Conservation (phyloP, 2,113 vertebrate species). For the Anseranas semipalmata region DNA sequence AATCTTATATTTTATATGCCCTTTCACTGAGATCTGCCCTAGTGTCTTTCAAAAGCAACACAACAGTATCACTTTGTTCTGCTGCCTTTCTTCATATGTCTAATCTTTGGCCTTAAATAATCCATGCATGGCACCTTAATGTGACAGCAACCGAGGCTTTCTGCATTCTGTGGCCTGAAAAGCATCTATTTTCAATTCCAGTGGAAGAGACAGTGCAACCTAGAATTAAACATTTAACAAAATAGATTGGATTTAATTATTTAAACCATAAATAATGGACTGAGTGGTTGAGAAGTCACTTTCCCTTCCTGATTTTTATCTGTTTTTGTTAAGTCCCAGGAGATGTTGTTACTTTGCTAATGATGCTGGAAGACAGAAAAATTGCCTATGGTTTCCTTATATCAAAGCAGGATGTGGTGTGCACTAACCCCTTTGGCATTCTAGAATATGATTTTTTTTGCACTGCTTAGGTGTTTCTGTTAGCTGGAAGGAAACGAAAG, state of each 20-base stretch:
- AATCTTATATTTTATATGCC: background rate
- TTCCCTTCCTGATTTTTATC: background rate
- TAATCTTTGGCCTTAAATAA: background rate
- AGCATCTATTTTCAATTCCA: slow-evolving; percentile 14
- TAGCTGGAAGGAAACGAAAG: slow-evolving; percentile 97
- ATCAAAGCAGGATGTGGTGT: background rate
- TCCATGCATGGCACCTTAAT: background rate
- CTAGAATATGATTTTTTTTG: background rate
- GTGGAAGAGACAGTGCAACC: background rate
- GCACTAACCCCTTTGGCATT: background rate
- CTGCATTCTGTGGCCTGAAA: slow-evolving; percentile 9
- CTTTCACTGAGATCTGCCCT: background rate
- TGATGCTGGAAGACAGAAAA: slow-evolving; percentile 15
- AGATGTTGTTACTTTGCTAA: background rate
- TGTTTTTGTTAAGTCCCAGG: slow-evolving; percentile 20
- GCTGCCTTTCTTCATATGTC: background rate
- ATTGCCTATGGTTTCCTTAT: background rate
- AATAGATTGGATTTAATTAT: slow-evolving; percentile 49
- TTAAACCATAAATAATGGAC: slow-evolving; percentile 54
- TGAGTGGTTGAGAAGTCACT: background rate
- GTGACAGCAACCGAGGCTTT: background rate
- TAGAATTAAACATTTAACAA: slow-evolving; percentile 53
- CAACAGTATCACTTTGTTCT: background rate
- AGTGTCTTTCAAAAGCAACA: background rate
- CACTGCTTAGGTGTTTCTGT: slow-evolving; percentile 88